Percentiles rank a stretch among this genome's conserved stretches.
Evolutionary conservation across 2,113 vertebrate species (phyloP).

Genomic region (Bettongia penicillata): DNA sequence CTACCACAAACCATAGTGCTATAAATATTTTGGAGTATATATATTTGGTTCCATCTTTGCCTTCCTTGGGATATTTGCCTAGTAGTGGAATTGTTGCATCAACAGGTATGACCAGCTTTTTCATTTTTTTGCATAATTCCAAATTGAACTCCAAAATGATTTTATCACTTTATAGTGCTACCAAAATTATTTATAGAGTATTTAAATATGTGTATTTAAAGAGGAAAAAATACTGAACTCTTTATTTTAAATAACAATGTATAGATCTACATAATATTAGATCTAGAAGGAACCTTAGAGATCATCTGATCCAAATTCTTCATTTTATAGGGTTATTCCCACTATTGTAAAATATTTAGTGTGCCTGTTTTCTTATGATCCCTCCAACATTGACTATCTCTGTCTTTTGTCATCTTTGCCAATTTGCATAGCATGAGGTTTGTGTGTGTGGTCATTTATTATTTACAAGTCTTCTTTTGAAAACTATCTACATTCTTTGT

Average conservation of each 20-base stretch:
- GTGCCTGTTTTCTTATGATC: neutral
- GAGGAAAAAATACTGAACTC: neutral
- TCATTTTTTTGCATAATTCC: neutral
- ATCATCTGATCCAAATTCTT: neutral
- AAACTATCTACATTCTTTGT: neutral
- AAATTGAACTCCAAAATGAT: neutral
- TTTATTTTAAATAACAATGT: neutral
- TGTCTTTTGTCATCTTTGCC: neutral
- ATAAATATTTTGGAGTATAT: neutral
- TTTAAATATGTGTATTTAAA: too few relatives aligned
- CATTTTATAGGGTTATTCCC: neutral
- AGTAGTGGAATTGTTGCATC: neutral
- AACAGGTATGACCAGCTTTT: neutral
- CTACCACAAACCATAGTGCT: neutral
- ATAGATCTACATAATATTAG: neutral
- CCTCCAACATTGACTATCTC: neutral
- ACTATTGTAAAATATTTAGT: too few relatives aligned
- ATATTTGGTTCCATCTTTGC: neutral
- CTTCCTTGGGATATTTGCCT: neutral
- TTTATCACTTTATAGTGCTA: neutral
- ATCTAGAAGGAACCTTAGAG: neutral
- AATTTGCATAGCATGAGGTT: neutral
- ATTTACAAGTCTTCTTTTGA: neutral
- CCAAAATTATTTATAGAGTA: neutral
- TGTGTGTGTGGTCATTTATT: neutral